Percentiles rank a stretch among this genome's conserved stretches.
These are phyloP conservation scores for Sylvia atricapilla DNA, from an alignment of 2,113 vertebrate genomes.

Conservation along the genomic window DNA sequence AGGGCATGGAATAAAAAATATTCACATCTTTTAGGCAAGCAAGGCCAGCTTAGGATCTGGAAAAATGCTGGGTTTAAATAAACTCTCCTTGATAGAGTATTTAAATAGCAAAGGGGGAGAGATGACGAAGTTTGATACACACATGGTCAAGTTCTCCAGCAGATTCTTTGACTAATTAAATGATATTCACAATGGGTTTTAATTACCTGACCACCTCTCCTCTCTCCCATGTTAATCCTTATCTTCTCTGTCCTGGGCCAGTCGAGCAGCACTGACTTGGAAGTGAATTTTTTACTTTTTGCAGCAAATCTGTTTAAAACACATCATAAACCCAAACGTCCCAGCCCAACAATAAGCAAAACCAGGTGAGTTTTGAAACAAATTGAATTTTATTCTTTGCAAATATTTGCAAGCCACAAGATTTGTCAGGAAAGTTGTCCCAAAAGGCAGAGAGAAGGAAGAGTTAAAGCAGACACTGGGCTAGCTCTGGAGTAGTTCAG, in stretches of 20 bases:
- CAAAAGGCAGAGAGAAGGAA: constrained; percentile 1
- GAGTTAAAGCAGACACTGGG: background rate
- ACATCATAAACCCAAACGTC: too few species aligned
- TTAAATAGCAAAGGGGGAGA: background rate
- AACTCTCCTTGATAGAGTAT: background rate
- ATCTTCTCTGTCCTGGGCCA: background rate
- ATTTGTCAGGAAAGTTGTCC: constrained; percentile 11
- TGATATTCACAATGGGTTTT: rapidly evolving
- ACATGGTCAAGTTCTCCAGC: background rate
- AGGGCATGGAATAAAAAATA: background rate
- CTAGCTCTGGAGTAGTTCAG: background rate
- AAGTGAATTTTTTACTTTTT: background rate
- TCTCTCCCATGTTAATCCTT: background rate
- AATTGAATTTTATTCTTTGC: too few species aligned
- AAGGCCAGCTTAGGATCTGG: background rate
- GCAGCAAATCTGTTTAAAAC: too few species aligned
- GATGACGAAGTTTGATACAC: too few species aligned
- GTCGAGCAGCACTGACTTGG: rapidly evolving
- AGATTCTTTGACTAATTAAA: background rate
- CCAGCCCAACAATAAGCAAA: too few species aligned
- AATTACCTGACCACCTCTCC: background rate
- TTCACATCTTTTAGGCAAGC: background rate
- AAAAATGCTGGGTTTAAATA: background rate
- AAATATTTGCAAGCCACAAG: constrained; percentile 37
- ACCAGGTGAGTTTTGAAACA: too few species aligned